Conservation (phyloP, 2,113 vertebrate species). For the Microcebus tavaratra region DNA sequence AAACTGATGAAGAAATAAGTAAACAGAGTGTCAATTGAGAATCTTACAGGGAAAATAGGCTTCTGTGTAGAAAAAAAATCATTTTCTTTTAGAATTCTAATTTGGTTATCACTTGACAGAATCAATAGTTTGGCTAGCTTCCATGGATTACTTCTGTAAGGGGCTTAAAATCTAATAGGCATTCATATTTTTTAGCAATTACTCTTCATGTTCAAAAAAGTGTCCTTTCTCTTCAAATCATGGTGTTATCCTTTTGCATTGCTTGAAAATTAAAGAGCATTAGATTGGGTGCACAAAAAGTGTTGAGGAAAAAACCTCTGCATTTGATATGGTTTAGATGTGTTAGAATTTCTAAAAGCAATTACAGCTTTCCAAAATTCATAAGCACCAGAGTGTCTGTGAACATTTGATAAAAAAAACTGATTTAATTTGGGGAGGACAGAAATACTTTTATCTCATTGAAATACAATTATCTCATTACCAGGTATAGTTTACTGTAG, state of each 20-base stretch:
- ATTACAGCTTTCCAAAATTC: slow-evolving; percentile 47
- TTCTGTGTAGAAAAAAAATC: neutral
- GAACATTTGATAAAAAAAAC: slow-evolving; percentile 40
- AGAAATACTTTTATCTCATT: slow-evolving; percentile 24
- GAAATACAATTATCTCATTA: slow-evolving; percentile 51
- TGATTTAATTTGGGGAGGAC: slow-evolving; percentile 35
- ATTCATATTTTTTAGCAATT: neutral
- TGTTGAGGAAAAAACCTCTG: neutral
- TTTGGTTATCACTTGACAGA: neutral
- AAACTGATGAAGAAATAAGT: neutral
- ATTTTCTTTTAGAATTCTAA: neutral
- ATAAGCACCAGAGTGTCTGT: neutral
- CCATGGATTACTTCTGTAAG: neutral
- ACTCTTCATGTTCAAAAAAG: neutral
- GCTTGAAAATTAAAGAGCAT: neutral
- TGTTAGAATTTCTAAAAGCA: slow-evolving; percentile 59
- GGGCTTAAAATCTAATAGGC: neutral
- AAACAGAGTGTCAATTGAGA: neutral
- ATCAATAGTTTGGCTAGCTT: neutral
- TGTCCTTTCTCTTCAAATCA: neutral
- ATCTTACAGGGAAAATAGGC: fast-evolving
- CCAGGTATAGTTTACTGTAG: neutral
- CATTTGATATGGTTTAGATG: neutral
- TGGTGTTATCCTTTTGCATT: neutral
- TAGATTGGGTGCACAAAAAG: neutral